A percentile compares a stretch with the other conserved stretches of the same genome.
These are phyloP conservation scores for Cynopterus sphinx DNA, from an alignment of 2,797 vertebrate species.

Conservation along the genomic window DNA sequence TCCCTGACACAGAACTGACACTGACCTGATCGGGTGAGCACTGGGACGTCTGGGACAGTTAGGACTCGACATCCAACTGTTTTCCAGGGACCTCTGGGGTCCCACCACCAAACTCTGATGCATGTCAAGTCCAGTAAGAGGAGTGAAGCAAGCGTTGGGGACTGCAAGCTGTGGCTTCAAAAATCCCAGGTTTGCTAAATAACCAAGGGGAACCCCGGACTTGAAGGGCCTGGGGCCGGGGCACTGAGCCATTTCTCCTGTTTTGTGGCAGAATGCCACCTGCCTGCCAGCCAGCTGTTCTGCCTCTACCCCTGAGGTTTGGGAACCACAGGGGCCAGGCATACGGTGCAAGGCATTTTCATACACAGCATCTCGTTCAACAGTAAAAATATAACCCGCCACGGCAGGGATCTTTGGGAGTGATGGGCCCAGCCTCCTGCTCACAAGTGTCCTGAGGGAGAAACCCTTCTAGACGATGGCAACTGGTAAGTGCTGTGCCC, in stretches of 20 bases:
- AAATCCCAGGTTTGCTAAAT: background rate
- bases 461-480: background rate
- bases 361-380: rapidly evolving
- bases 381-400: background rate
- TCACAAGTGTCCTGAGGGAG: background rate
- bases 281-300: background rate
- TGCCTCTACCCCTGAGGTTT: rapidly evolving
- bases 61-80: rapidly evolving
- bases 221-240: background rate
- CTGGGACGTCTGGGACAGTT: background rate
- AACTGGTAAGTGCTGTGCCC: background rate
- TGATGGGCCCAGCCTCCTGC: background rate
- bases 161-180: background rate
- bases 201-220: background rate
- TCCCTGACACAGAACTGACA: background rate
- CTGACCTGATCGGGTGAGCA: rapidly evolving
- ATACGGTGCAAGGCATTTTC: background rate
- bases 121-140: background rate
- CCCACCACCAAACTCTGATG: rapidly evolving
- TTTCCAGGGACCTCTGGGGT: background rate
- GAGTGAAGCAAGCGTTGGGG: background rate
- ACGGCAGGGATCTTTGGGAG: background rate
- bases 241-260: rapidly evolving
- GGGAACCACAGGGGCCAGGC: rapidly evolving
- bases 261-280: background rate